Base-by-base conservation (phyloP, 1,140 invertebrate genomes). In the Agraylea sexmaculata region DNA sequence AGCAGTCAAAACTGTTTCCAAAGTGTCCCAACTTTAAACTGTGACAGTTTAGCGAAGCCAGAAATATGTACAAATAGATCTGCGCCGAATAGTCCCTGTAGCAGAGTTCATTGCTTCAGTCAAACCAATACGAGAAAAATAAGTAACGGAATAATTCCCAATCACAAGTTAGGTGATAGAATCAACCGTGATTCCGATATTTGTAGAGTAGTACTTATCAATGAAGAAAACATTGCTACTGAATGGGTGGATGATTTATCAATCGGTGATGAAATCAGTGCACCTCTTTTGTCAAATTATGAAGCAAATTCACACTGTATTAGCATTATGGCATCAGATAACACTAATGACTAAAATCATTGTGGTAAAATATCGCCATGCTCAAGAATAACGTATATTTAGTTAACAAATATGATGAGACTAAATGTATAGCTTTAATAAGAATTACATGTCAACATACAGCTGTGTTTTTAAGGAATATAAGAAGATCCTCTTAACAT, bases 41-140 rank as follows among this genome's bases (percentile, higher is more conserved):
- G 42, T 20, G 25, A 42, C 28, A 37, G 4, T 40, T 54, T 10
- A 44, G 46, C 12, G 13, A 50, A 25, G 31, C 47, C 6, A 29
- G 47, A 7, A 25, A 51, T 36, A 18, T 51, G 1, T 45, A 49
- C 49, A 37, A 56, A 43, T 31, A 54, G 56, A 32, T 72, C 70
- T 0, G 68, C 66, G 2, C 69, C 70, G 0, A 60, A 54, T 34
- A 72, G 68, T 43, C 70, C 70, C 0, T 46, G 44, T 23, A 33
- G 32, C 7, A 49, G 40, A 37, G 36, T 23, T 21, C 16, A 37
- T 18, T 37, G 40, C 22, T 39, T 41, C 25, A 30, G 38, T 12
- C 22, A 38, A 25, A 10, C 30, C 32, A 39, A 33, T 17, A 29
- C 25, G 20, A 32, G 10, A n/a, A 42, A 42, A 22, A 46, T 37